Base-by-base conservation (phyloP, 2,797 vertebrate species). In the Petrocephalus sullivani region DNA sequence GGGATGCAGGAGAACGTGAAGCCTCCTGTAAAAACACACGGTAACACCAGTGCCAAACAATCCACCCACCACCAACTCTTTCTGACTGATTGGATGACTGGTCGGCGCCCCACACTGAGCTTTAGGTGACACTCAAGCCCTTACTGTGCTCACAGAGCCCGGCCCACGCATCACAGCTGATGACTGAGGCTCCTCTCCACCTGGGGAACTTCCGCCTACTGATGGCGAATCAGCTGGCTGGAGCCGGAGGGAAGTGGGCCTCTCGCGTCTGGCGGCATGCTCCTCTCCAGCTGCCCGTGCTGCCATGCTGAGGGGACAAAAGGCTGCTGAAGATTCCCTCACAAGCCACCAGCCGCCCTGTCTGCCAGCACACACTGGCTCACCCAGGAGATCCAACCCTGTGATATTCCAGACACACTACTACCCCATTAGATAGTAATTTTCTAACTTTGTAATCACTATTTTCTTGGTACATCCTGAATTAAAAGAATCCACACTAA, bases 11-110 rank as follows among this genome's bases (percentile, higher is more conserved):
- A 91, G 9, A 89, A 9, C 89, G 93, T 14, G 92, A 82, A 1
- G 97, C 96, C 0, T 97, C 97, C 95, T 95, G 90, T n/a, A 87
- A 19, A 41, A 16, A 0, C 9, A 53, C 23, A 58, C 33, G 7
- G 21, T 87, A 10, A 54, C 19, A 61, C 19, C 51, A 78, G 58
- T 19, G 16, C 33, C 16, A 81, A 81, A 84, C 51, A 84, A 81
- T 81, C 41, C 51, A 84, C n/a, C 82, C 51, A 54, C n/a, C n/a
- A 56, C 82, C 46, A 28, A 56, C 49, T 14, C 82, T 21, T 14
- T 23, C 7, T 14, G 21, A 12, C 21, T 53, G 82, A 54, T 23
- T 84, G n/a, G 21, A 84, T n/a, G 75, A 49, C 19, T 46, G 6
- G 16, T 19, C 3, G 3, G 75, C 16, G 19, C 7, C 37, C 2